phyloP scores from a whole-genome alignment of 1,140 invertebrate genomes.

The Panagrolaimus sp. region DNA sequence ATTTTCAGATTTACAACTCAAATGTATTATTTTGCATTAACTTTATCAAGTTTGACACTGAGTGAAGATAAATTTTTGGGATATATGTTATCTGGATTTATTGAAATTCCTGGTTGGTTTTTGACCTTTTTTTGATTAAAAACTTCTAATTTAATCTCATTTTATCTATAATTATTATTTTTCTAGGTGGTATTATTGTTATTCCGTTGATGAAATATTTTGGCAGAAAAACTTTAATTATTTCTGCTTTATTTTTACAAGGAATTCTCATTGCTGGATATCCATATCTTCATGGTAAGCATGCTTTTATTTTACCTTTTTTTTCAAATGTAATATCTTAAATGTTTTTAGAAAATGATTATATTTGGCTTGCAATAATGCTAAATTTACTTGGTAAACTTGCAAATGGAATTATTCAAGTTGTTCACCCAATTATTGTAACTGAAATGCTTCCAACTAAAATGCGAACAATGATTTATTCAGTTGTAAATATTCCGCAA shows the following conservation, averaged over 20 bases:
- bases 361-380: conserved; percentile 16
- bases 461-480: conserved; percentile 18
- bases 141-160: no score
- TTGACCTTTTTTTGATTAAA: no score
- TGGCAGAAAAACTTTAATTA: conserved; percentile 12
- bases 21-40: not conserved
- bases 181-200: conserved; percentile 17
- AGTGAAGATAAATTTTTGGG: conserved; percentile 13
- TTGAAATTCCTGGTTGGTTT: conserved; percentile 24
- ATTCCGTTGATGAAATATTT: conserved; percentile 23
- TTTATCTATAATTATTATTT: no score
- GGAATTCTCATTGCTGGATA: conserved; percentile 17
- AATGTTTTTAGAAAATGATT: not conserved
- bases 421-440: conserved; percentile 17
- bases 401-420: conserved; percentile 14
- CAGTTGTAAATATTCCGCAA: conserved; percentile 20
- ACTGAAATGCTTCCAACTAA: conserved; percentile 22
- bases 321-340: no score
- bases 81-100: conserved; percentile 20
- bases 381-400: conserved; percentile 20
- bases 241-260: conserved; percentile 16
- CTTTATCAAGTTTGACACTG: not conserved
- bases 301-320: no score
- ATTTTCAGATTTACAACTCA: conserved; percentile 3
- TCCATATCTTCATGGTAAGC: conserved; percentile 6